phyloP scores from a whole-genome alignment of 2,797 vertebrate species.

The Helarctos malayanus region DNA sequence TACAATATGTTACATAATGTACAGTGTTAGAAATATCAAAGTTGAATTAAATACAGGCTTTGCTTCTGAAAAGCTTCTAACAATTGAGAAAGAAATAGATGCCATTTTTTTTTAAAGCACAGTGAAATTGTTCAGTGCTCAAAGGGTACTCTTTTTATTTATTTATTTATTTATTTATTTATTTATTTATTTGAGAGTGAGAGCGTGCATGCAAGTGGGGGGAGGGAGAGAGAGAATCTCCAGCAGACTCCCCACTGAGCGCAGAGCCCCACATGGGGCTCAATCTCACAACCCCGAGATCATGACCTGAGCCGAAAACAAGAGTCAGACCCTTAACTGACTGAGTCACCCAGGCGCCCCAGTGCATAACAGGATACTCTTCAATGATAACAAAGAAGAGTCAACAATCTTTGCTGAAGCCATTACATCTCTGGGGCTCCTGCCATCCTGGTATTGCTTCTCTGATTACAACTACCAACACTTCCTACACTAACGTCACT shows the following conservation, averaged over 20 bases:
- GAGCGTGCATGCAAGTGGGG: background rate
- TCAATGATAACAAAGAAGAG: background rate
- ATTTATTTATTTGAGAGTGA: background rate
- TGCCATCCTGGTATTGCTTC: background rate
- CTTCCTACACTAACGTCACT: rapidly evolving
- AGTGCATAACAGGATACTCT: background rate
- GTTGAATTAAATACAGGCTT: background rate
- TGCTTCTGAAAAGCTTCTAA: conserved; percentile 11
- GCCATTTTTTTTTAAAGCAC: background rate
- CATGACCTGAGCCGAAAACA: background rate
- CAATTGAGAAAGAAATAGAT: background rate
- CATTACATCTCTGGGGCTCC: background rate
- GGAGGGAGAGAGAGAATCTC: background rate
- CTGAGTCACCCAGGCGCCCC: background rate
- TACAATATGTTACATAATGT: background rate
- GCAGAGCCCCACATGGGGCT: background rate
- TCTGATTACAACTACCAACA: background rate
- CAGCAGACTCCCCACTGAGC: background rate
- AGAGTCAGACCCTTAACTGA: background rate
- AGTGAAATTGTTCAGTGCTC: background rate
- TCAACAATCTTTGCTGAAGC: background rate
- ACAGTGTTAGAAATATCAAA: background rate
- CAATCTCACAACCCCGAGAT: background rate
- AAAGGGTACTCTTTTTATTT: background rate
- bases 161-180: background rate